phyloP scores from a whole-genome alignment of 2,797 vertebrate genomes.

The Acanthopagrus latus region DNA sequence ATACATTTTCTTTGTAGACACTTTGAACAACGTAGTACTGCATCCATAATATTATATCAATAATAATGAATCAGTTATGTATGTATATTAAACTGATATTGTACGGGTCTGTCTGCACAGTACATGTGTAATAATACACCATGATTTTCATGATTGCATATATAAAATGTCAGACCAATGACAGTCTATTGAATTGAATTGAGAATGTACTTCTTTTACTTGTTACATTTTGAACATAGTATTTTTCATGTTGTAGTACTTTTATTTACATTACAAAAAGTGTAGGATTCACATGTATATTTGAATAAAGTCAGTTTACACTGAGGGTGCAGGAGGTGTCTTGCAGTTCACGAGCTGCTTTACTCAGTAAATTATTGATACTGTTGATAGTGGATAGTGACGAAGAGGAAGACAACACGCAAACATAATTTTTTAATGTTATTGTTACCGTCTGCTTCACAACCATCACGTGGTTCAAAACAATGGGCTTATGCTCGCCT shows the following conservation, averaged over 20 bases:
- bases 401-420: conserved; percentile 40
- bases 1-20: no score
- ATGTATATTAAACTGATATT: not conserved
- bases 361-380: conserved; percentile 67
- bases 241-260: not conserved
- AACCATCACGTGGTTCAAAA: not conserved
- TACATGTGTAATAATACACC: no score
- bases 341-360: conserved; percentile 5
- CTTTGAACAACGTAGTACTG: not conserved
- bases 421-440: conserved; percentile 56
- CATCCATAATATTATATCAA: not conserved
- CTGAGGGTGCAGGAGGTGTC: not conserved
- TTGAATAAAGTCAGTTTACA: conserved; percentile 6
- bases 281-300: no score
- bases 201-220: not conserved
- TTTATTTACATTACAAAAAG: no score
- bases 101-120: not conserved
- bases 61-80: not conserved
- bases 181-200: no score
- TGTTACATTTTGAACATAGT: not conserved
- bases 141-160: no score
- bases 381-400: conserved; percentile 44
- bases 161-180: no score
- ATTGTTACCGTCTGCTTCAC: conserved; percentile 7
- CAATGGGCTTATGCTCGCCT: not conserved